phyloP scores from a whole-genome alignment of 2,888 invertebrate species.

The Eupithecia insigniata region DNA sequence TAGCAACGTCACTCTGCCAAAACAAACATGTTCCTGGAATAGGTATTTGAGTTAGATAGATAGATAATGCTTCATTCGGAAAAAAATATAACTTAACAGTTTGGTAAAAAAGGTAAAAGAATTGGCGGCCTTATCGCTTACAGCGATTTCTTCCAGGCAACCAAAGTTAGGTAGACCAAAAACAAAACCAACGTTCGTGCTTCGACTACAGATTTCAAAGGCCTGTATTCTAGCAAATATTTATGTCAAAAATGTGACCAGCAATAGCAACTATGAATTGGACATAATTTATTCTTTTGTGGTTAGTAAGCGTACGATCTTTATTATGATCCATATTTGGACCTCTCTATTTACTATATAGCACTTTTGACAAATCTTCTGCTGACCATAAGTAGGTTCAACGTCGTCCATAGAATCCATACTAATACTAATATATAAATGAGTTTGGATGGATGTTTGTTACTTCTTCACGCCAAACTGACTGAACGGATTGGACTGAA shows the following conservation, averaged over 20 bases:
- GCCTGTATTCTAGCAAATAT: background rate
- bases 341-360: background rate
- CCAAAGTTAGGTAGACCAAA: background rate
- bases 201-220: background rate
- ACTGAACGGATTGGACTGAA: too few relatives aligned
- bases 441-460: too few relatives aligned
- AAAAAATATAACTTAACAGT: too few relatives aligned
- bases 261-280: background rate
- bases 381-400: background rate
- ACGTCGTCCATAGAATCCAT: too few relatives aligned
- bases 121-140: too few relatives aligned
- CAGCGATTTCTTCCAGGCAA: too few relatives aligned
- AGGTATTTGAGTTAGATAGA: background rate
- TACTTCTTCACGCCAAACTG: too few relatives aligned
- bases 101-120: too few relatives aligned
- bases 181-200: background rate
- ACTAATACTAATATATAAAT: too few relatives aligned
- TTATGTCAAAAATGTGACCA: background rate
- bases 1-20: slow-evolving; percentile 55
- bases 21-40: slow-evolving; percentile 48
- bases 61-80: too few relatives aligned
- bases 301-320: background rate
- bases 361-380: background rate
- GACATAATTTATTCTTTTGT: background rate
- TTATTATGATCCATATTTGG: background rate